Evolutionary conservation across 2,797 vertebrate species (phyloP), one percentile per base, ranked within the genome.

Genomic region (Chelon labrosus): DNA sequence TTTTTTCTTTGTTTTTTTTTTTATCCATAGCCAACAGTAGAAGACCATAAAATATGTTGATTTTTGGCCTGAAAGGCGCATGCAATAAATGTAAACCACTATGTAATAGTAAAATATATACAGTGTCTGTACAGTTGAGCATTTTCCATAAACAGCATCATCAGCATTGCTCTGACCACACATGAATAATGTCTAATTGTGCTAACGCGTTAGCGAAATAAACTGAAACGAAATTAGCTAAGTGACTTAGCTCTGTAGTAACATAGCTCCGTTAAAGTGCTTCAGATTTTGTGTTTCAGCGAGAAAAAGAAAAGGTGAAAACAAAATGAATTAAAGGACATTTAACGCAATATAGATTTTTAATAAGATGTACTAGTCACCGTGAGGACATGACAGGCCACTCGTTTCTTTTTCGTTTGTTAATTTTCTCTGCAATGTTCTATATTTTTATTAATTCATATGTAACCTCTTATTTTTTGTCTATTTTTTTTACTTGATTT

Each of bases 11-110:
- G 13, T 1, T 50, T 42, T 31, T 72, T 71, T 73, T 53, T 61
- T 61, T 85, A 87, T 92, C 85, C 83, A 92, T 85, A 94, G 90
- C 93, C 93, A 88, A 95, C 85, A 95, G 94, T 90, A 96, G 95
- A 96, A 95, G 93, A 96, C 91, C 90, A 88, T 93, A 95, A 93
- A 96, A 95, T 92, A 89, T 92, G 90, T 86, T 91, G 81, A 83
- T 94, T 95, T 97, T 96, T 95, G 95, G 93, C 89, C 94, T 93
- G 91, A 95, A 94, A 93, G 88, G 93, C 95, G 95, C 98, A 99
- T 99, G 98, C 98, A 97, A 95, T 98, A 96, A 94, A 95, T 92
- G 94, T 94, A 94, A 96, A 96, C 92, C 95, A 96, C 94, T 96
- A 97, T 95, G 94, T 90, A 91, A 96, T 83, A 87, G 82, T 93